Evolutionary conservation across 2,888 invertebrate genomes (phyloP).

Genomic region (Caenorhabditis sp.): DNA sequence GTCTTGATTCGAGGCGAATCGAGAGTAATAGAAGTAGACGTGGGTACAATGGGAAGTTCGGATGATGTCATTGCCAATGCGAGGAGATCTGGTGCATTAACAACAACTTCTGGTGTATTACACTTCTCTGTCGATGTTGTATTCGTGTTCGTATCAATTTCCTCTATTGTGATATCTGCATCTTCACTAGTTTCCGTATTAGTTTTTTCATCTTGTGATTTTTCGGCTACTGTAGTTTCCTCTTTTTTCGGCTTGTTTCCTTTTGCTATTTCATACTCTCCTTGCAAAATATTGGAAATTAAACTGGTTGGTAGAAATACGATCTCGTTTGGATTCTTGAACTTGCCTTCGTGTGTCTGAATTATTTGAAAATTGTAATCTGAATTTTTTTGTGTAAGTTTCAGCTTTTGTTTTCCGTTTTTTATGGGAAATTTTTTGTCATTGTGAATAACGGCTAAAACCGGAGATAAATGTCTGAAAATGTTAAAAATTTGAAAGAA

Average conservation of each 20-base stretch:
- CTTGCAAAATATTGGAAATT: conserved; percentile 50
- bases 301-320: conserved; percentile 60
- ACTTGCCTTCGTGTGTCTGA: conserved; percentile 36
- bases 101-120: background rate
- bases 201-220: conserved; percentile 11
- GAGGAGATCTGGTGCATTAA: conserved; percentile 15
- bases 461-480: no score
- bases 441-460: no score
- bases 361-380: no score
- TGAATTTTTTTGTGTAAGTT: background rate
- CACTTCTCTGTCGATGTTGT: background rate
- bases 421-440: no score
- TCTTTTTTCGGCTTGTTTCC: conserved; percentile 25
- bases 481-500: no score
- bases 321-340: conserved; percentile 41
- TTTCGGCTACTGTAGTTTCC: conserved; percentile 9
- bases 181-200: conserved; percentile 9
- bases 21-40: background rate
- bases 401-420: background rate
- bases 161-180: background rate
- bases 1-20: conserved; percentile 4
- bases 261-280: conserved; percentile 50
- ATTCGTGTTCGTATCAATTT: background rate
- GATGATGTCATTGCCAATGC: conserved; percentile 26
- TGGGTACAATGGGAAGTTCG: conserved; percentile 10